Conservation (phyloP, 1,140 invertebrate species). For the Drosophila virilis region DNA sequence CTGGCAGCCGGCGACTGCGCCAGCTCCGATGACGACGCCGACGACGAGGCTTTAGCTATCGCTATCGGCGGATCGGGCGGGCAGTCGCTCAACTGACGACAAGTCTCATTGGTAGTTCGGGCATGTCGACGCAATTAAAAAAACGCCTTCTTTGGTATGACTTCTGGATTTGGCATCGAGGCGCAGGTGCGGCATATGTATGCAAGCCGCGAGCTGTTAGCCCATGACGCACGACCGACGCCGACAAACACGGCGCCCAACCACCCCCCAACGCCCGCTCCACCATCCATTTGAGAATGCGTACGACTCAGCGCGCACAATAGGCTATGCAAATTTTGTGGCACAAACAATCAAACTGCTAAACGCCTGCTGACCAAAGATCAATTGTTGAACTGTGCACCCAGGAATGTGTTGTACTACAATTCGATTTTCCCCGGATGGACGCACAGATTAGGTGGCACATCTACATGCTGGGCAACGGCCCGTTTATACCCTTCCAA, state of each 20-base stretch:
- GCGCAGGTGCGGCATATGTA: conserved; percentile 78
- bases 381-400: conserved; percentile 53
- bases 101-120: conserved; percentile 66
- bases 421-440: conserved; percentile 12
- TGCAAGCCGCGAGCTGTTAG: conserved; percentile 48
- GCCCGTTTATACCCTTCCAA: background rate
- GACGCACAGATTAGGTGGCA: conserved; percentile 10
- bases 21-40: conserved; percentile 21
- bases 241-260: conserved; percentile 37
- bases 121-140: conserved; percentile 77
- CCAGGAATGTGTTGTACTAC: conserved; percentile 15
- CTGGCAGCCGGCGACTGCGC: too few species aligned
- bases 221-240: conserved; percentile 62
- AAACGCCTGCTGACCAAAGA: conserved; percentile 68
- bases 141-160: conserved; percentile 74
- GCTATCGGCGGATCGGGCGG: conserved; percentile 55
- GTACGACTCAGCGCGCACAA: conserved; percentile 61
- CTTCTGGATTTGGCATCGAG: conserved; percentile 72
- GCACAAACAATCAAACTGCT: conserved; percentile 67
- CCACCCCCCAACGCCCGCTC: background rate
- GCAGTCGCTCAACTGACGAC: conserved; percentile 62
- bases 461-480: background rate
- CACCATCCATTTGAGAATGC: conserved; percentile 16
- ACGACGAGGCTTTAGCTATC: conserved; percentile 47
- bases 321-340: conserved; percentile 68